Conservation (phyloP, 2,797 vertebrate species). For the Bradypodion pumilum region DNA sequence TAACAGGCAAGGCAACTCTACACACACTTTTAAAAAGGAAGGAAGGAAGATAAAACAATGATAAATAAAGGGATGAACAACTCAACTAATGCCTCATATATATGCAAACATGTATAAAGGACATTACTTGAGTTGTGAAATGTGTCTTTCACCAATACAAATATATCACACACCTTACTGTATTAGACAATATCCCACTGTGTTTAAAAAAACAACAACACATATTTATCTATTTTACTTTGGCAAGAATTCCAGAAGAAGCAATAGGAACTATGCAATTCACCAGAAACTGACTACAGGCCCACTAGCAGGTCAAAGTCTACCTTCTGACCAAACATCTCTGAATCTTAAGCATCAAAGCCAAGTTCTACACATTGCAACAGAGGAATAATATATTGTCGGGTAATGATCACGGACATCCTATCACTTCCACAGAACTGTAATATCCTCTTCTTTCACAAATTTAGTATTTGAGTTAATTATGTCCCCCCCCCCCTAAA, state of each 20-base stretch:
- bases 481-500: too few species aligned
- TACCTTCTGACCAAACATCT: not conserved
- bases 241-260: not conserved
- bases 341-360: not conserved
- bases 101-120: not conserved
- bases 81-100: not conserved
- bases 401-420: not conserved
- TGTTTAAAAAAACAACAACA: too few species aligned
- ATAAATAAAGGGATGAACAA: too few species aligned
- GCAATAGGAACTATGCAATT: not conserved
- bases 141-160: too few species aligned
- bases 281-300: not conserved
- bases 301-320: not conserved
- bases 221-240: too few species aligned
- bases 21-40: too few species aligned
- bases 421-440: not conserved
- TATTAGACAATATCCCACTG: not conserved
- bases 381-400: not conserved
- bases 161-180: not conserved
- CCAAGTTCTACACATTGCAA: too few species aligned
- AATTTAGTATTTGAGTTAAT: not conserved
- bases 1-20: too few species aligned
- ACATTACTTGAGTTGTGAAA: too few species aligned
- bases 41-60: too few species aligned
- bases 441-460: not conserved